phyloP scores from a whole-genome alignment of 2,888 invertebrate species.

The Dinocampus coccinellae region DNA sequence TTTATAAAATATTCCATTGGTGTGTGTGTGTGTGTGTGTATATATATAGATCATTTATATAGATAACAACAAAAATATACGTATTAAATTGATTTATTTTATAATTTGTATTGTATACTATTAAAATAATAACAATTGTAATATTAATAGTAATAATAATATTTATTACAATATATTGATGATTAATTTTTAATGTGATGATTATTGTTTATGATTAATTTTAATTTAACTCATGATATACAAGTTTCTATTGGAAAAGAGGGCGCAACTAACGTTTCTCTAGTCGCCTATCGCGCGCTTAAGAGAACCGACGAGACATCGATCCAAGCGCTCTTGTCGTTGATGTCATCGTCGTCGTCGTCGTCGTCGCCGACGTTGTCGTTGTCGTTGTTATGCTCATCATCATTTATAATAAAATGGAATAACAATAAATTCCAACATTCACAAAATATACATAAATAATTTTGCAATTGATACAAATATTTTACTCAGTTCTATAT shows the following conservation, averaged over 20 bases:
- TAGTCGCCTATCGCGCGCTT: not conserved
- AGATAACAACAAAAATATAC: not conserved
- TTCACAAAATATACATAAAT: not conserved
- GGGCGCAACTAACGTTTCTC: not conserved
- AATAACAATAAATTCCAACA: not conserved
- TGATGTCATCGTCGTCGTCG: not conserved
- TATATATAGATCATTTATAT: not conserved
- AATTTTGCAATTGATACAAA: not conserved
- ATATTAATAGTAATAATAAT: too few species aligned
- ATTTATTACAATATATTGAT: too few species aligned
- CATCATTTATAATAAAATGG: not conserved
- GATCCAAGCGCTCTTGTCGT: not conserved
- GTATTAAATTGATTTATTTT: not conserved
- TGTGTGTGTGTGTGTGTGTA: not conserved
- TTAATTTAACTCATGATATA: too few species aligned
- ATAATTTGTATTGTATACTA: too few species aligned
- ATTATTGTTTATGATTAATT: too few species aligned
- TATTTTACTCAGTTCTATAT: not conserved
- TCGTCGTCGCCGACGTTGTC: too few species aligned
- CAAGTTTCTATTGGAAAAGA: too few species aligned
- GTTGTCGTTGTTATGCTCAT: too few species aligned
- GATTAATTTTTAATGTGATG: too few species aligned
- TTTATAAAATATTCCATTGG: not conserved
- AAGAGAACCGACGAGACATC: not conserved
- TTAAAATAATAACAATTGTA: too few species aligned